Evolutionary conservation across 1,140 invertebrate species (phyloP).

Genomic region (Drosophila grimshawi): DNA sequence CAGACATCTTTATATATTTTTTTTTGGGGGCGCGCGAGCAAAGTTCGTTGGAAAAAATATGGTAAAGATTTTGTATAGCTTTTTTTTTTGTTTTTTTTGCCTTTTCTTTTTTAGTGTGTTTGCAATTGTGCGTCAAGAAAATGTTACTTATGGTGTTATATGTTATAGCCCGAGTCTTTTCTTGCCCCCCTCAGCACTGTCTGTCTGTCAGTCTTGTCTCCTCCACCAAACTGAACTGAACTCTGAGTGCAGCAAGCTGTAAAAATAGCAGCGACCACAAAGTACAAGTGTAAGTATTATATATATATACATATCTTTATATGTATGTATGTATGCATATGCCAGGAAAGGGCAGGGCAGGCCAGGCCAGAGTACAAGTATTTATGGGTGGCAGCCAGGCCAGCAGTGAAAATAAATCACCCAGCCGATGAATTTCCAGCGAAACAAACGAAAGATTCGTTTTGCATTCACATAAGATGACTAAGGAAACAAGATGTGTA

Average conservation of each 20-base stretch:
- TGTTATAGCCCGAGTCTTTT: background rate
- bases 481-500: conserved; percentile 18
- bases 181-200: background rate
- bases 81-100: background rate
- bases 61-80: conserved; percentile 18
- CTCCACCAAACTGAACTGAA: conserved; percentile 1
- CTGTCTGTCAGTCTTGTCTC: conserved; percentile 29
- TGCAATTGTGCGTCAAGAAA: conserved; percentile 67
- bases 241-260: conserved; percentile 57
- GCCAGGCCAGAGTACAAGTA: conserved; percentile 32
- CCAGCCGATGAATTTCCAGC: conserved; percentile 56
- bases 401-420: conserved; percentile 56
- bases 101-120: conserved; percentile 6
- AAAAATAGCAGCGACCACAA: conserved; percentile 60
- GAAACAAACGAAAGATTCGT: conserved; percentile 47
- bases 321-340: background rate
- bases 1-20: conserved; percentile 47
- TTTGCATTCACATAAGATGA: conserved; percentile 14
- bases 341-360: background rate
- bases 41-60: conserved; percentile 33
- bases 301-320: conserved; percentile 2
- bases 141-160: conserved; percentile 67
- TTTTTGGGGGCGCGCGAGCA: conserved; percentile 17
- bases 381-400: background rate
- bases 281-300: conserved; percentile 8